Evolutionary conservation across 2,113 vertebrate species (phyloP).

Genomic region (Sander lucioperca): DNA sequence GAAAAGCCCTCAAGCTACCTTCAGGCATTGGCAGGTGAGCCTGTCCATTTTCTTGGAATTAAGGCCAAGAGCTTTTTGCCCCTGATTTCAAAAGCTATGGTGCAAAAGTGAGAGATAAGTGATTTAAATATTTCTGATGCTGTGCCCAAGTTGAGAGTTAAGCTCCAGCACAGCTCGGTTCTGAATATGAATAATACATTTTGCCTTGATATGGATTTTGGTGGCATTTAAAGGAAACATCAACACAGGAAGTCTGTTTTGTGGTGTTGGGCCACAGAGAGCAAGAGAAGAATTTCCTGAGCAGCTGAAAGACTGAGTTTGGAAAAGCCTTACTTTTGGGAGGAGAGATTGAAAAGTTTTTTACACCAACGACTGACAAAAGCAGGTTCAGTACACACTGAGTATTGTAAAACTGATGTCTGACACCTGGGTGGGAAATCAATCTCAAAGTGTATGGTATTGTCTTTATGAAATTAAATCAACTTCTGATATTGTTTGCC

Average conservation of each 20-base stretch:
- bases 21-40: conserved; percentile 40
- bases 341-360: conserved; percentile 1
- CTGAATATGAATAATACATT: conserved; percentile 37
- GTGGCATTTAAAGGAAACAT: conserved; percentile 37
- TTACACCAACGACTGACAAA: conserved; percentile 4
- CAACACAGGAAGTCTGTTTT: conserved; percentile 32
- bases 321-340: conserved; percentile 8
- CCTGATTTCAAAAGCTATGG: conserved; percentile 43
- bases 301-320: conserved; percentile 17
- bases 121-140: conserved; percentile 54
- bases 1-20: conserved; percentile 51
- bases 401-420: neutral
- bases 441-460: neutral
- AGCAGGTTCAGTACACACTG: neutral
- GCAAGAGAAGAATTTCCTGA: conserved; percentile 3
- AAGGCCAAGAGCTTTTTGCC: conserved; percentile 39
- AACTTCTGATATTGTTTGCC: neutral
- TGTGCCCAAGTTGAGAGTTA: conserved; percentile 35
- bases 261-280: conserved; percentile 28
- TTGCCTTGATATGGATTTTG: conserved; percentile 38
- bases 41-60: conserved; percentile 51
- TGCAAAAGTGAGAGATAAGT: conserved; percentile 29
- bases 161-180: conserved; percentile 18
- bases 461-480: neutral
- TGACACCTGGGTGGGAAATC: neutral